Conservation (phyloP, 1,140 invertebrate genomes). For the Octopus sinensis region DNA sequence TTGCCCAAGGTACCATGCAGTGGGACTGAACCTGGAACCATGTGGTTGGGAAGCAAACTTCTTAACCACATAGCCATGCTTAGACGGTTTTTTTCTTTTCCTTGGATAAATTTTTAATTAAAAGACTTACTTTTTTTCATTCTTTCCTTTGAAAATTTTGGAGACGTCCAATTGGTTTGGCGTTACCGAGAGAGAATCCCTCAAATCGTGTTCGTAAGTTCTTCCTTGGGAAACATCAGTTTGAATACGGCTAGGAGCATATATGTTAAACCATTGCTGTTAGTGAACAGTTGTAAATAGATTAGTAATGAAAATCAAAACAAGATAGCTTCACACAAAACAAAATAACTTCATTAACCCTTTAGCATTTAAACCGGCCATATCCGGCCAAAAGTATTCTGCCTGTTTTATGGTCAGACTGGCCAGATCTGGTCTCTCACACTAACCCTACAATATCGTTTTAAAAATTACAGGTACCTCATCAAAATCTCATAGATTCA, state of each 20-base stretch:
- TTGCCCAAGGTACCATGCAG: background rate
- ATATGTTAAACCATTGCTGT: slow-evolving; percentile 55
- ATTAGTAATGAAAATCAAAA: slow-evolving; percentile 11
- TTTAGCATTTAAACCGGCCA: background rate
- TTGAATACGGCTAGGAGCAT: slow-evolving; percentile 46
- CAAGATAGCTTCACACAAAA: background rate
- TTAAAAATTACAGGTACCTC: too few species aligned
- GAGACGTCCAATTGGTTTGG: slow-evolving; percentile 40
- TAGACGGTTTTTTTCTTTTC: background rate
- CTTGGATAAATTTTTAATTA: background rate
- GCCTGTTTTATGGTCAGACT: too few species aligned
- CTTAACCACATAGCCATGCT: background rate
- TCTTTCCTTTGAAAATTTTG: slow-evolving; percentile 52
- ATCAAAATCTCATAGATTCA: too few species aligned
- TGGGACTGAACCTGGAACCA: background rate
- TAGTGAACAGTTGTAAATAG: slow-evolving; percentile 14
- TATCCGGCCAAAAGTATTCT: too few species aligned
- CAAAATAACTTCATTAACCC: background rate
- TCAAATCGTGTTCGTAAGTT: slow-evolving; percentile 11
- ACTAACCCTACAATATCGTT: too few species aligned
- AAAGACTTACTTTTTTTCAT: slow-evolving; percentile 47
- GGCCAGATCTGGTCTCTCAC: too few species aligned
- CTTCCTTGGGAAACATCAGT: slow-evolving; percentile 32
- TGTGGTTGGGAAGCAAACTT: background rate
- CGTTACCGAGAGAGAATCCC: background rate